Evolutionary conservation across 2,797 vertebrate genomes (phyloP).

Genomic region (Onychomys leucogaster): DNA sequence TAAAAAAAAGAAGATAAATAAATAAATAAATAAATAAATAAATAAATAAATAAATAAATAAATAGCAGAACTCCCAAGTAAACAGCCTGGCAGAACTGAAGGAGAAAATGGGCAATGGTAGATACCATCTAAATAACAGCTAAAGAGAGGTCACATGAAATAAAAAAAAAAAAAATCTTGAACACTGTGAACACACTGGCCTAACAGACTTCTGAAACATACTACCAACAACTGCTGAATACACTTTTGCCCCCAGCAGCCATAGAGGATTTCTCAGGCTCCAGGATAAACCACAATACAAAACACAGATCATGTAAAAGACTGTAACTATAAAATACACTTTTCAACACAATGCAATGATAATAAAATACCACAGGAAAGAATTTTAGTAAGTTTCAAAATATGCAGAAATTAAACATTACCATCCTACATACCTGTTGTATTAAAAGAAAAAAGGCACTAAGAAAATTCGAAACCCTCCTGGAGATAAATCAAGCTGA

Average conservation of each 20-base stretch:
- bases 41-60: too few species aligned
- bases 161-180: background rate
- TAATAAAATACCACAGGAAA: conserved; percentile 22
- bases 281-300: background rate
- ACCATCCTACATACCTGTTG: background rate
- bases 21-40: too few species aligned
- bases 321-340: background rate
- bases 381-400: conserved; percentile 4
- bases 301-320: background rate
- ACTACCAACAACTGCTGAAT: background rate
- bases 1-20: too few species aligned
- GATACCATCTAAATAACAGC: background rate
- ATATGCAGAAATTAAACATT: background rate
- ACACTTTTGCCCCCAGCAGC: background rate
- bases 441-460: background rate
- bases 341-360: background rate
- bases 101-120: background rate
- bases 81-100: background rate
- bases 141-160: background rate
- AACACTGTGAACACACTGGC: background rate
- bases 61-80: background rate
- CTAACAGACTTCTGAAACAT: background rate
- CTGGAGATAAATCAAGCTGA: conserved; percentile 11
- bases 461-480: background rate
- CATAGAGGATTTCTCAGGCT: background rate